phyloP scores from a whole-genome alignment of 1,140 invertebrate genomes.

The Stegodyphus mimosarum region DNA sequence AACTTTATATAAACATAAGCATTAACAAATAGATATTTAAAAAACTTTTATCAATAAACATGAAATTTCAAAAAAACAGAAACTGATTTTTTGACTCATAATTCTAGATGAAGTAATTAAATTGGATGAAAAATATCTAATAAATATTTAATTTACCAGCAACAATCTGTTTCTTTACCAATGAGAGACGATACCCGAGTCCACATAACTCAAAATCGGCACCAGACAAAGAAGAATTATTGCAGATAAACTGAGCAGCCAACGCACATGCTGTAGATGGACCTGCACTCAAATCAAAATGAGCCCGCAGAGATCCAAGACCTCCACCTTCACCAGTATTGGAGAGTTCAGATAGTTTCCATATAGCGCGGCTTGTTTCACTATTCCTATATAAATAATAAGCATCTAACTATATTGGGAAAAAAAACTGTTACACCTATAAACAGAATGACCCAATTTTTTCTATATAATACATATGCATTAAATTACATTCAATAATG shows the following conservation, averaged over 20 bases:
- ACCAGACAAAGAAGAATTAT: conserved; percentile 92
- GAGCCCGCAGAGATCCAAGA: conserved; percentile 87
- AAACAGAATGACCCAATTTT: too few species aligned
- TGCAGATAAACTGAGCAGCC: conserved; percentile 92
- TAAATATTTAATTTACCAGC: conserved; percentile 77
- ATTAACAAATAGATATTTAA: too few species aligned
- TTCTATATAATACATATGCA: too few species aligned
- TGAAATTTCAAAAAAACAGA: too few species aligned
- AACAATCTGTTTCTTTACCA: conserved; percentile 93
- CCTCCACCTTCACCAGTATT: conserved; percentile 86
- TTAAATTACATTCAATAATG: too few species aligned
- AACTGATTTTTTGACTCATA: too few species aligned
- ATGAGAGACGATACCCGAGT: conserved; percentile 88
- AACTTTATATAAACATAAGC: too few species aligned
- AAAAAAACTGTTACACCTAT: too few species aligned
- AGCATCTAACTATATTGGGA: not conserved
- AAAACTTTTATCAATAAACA: too few species aligned
- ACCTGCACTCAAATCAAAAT: conserved; percentile 83
- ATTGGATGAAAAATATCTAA: too few species aligned
- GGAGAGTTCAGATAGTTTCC: conserved; percentile 93
- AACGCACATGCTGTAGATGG: conserved; percentile 85
- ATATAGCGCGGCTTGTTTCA: conserved; percentile 84
- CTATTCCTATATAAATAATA: conserved; percentile 72
- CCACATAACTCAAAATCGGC: conserved; percentile 92
- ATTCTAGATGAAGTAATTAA: too few species aligned